Base-by-base conservation (phyloP, 2,113 vertebrate genomes). In the Cryptotis parvus region DNA sequence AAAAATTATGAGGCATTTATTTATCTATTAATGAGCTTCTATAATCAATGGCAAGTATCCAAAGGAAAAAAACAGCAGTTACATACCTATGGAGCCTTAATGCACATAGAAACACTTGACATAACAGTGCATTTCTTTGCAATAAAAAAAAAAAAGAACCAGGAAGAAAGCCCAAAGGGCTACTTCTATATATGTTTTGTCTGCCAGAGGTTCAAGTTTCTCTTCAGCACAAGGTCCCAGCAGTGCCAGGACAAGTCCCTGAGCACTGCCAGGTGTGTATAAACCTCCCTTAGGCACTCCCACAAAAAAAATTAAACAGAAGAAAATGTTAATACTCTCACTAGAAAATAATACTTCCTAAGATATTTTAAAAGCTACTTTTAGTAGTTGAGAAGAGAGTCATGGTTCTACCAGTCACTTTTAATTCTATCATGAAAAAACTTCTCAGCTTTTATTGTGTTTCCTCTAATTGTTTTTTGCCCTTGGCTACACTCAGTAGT, bases 51-150 rank as follows among this genome's bases (percentile, higher is more conserved):
- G 14, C 6, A 92, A 58, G n/a, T 39, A 70, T 76, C 18, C 39
- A 88, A 91, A 79, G 58, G 73, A 76, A 33, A 77, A 84, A 92
- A 82, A 79, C 20, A 88, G 31, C 75, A 29, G 24, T 74, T 94
- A n/a, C 33, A 80, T 3, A 80, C 35, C 58, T 80, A 63, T 29
- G 70, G 33, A 89, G 70, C 79, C 29, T 75, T 58, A 33, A 14
- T 14, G 77, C 4, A 80, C 37, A 37, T 68, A 72, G 37, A 87
- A 90, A 49, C 11, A 75, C 6, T 8, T 93, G 73, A 80, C 16
- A 79, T 63, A 65, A 91, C 1, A 58, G 27, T 84, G 31, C 66
- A 75, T 78, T 79, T 91, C 79, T 83, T 7, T 14, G n/a, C 31
- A 76, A 41, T 66, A 74, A 70, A 65, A 27, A 65, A 65, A 66